A percentile compares a stretch with the other conserved stretches of the same genome.
These are phyloP conservation scores for Dynastes maya DNA, from an alignment of 2,888 invertebrate species.

Conservation along the genomic window DNA sequence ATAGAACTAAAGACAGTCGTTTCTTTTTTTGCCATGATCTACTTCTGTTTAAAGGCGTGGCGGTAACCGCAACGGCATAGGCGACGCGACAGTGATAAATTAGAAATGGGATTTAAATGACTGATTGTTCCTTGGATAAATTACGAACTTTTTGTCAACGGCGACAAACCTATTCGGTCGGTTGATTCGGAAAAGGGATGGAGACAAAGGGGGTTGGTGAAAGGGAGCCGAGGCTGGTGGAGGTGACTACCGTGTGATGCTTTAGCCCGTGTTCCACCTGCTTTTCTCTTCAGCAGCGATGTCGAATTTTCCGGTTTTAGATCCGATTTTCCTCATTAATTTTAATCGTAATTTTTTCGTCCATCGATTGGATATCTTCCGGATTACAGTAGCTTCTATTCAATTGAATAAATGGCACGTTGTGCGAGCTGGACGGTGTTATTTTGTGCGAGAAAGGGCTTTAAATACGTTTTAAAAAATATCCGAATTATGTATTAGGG, in stretches of 20 bases:
- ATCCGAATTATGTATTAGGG: too few species aligned
- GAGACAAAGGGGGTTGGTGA: too few species aligned
- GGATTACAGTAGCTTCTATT: background rate
- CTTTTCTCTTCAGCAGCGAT: background rate
- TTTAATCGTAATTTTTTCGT: slow-evolving; percentile 18
- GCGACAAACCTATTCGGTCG: background rate
- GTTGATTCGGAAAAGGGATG: background rate
- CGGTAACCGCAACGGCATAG: slow-evolving; percentile 7
- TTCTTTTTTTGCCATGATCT: slow-evolving; percentile 22
- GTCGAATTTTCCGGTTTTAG: background rate
- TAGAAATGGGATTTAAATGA: slow-evolving; percentile 48
- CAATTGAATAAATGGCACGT: background rate
- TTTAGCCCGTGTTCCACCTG: background rate
- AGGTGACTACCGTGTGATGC: background rate
- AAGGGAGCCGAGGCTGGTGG: too few species aligned
- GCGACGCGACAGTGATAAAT: slow-evolving; percentile 39
- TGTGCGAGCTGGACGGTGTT: too few species aligned
- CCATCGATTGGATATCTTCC: background rate
- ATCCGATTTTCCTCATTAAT: slow-evolving; percentile 39
- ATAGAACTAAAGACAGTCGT: slow-evolving; percentile 1
- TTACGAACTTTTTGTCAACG: slow-evolving; percentile 40
- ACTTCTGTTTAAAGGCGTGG: background rate
- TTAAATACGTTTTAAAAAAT: too few species aligned
- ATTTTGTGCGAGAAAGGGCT: too few species aligned
- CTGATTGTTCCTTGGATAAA: slow-evolving; percentile 48